Percentiles rank a stretch among this genome's conserved stretches.
These are phyloP conservation scores for Plutella xylostella DNA, from an alignment of 2,888 invertebrate genomes.

Conservation along the genomic window DNA sequence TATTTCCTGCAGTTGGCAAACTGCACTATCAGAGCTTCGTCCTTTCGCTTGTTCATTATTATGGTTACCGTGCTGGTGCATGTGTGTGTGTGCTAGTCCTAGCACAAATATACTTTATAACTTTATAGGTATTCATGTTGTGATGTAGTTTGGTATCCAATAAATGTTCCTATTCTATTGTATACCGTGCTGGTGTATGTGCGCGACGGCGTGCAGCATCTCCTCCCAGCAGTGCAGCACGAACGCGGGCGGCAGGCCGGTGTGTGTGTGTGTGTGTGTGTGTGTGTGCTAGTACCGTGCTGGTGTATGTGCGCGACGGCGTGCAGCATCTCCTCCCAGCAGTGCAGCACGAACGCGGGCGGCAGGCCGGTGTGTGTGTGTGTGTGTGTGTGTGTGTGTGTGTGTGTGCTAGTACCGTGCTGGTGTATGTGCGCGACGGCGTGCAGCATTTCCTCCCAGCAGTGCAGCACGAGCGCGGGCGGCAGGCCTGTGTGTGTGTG, in stretches of 20 bases:
- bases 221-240: constrained; percentile 93
- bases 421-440: constrained; percentile 93
- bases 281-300: no score
- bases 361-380: constrained; percentile 65
- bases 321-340: constrained; percentile 94
- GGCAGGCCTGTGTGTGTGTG: no score
- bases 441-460: constrained; percentile 94
- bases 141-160: no score
- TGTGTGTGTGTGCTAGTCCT: no score
- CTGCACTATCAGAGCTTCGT: no score
- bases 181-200: constrained; percentile 90
- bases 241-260: constrained; percentile 78
- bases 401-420: constrained; percentile 32
- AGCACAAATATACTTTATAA: no score
- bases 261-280: no score
- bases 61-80: no score
- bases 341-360: constrained; percentile 83
- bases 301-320: constrained; percentile 93
- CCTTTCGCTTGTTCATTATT: no score
- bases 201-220: constrained; percentile 91
- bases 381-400: not conserved
- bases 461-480: constrained; percentile 83
- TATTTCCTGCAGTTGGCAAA: no score
- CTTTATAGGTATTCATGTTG: no score
- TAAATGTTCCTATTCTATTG: no score